phyloP scores from a whole-genome alignment of 2,113 vertebrate species.

The Asarcornis scutulata region DNA sequence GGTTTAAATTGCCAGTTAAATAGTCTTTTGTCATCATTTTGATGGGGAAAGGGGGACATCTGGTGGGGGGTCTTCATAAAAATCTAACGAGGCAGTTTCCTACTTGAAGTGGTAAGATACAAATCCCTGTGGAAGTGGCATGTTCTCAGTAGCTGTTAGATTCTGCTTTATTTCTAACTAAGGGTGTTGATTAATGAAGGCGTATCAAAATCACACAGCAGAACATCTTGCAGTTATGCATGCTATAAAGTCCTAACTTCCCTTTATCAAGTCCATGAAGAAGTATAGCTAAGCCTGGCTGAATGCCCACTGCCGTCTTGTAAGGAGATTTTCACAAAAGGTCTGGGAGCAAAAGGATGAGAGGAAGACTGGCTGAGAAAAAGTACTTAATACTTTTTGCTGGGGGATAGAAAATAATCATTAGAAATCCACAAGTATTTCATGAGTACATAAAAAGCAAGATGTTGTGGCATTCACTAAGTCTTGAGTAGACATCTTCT shows the following conservation, averaged over 20 bases:
- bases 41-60: constrained; percentile 55
- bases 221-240: not conserved
- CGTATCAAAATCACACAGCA: not conserved
- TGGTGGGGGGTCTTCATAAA: constrained; percentile 16
- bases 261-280: not conserved
- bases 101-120: not conserved
- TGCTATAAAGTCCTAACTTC: not conserved
- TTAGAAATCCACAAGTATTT: not conserved
- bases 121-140: not conserved
- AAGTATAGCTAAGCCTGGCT: not conserved
- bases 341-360: not conserved
- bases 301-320: not conserved
- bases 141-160: not conserved
- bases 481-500: not conserved
- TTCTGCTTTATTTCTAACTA: not conserved
- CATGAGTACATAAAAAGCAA: not conserved
- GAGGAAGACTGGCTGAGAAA: not conserved
- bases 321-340: not conserved
- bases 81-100: not conserved
- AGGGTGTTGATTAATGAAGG: not conserved
- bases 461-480: not conserved
- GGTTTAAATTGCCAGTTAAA: not conserved
- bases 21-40: not conserved
- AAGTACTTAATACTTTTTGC: not conserved
- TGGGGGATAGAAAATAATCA: not conserved